Conservation (phyloP, 92 coral and sea anemone genomes). For the Actinostola sp. region DNA sequence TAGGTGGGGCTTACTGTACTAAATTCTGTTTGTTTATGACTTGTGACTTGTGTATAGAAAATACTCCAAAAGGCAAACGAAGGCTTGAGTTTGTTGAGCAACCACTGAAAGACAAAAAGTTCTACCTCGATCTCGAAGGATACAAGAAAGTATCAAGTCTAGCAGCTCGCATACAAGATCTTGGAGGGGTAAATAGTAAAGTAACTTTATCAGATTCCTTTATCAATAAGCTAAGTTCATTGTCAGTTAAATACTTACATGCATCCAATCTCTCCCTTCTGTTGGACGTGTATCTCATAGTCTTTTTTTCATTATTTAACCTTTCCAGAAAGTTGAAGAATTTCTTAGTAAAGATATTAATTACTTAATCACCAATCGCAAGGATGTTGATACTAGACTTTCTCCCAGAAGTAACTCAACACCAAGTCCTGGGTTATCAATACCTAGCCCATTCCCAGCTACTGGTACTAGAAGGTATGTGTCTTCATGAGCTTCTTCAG, state of each 20-base stretch:
- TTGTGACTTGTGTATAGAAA: constrained; percentile 39
- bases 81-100: constrained; percentile 82
- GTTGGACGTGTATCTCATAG: background rate
- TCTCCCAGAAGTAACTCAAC: constrained; percentile 94
- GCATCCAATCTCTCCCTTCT: background rate
- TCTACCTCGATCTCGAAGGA: constrained; percentile 82
- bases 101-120: constrained; percentile 79
- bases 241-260: background rate
- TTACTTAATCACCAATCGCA: constrained; percentile 78
- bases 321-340: constrained; percentile 81
- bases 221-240: too few relatives aligned
- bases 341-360: constrained; percentile 91
- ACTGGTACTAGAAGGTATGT: constrained; percentile 39
- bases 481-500: background rate
- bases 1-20: background rate
- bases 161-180: constrained; percentile 62
- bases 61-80: constrained; percentile 95
- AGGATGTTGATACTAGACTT: constrained; percentile 69
- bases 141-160: constrained; percentile 65
- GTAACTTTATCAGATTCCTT: too few relatives aligned
- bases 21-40: background rate
- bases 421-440: constrained; percentile 89
- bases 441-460: constrained; percentile 79
- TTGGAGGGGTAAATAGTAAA: constrained; percentile 97
- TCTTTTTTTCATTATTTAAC: background rate